These are phyloP conservation scores for Noctua janthina DNA, from an alignment of 2,888 invertebrate genomes.

Conservation along the genomic window DNA sequence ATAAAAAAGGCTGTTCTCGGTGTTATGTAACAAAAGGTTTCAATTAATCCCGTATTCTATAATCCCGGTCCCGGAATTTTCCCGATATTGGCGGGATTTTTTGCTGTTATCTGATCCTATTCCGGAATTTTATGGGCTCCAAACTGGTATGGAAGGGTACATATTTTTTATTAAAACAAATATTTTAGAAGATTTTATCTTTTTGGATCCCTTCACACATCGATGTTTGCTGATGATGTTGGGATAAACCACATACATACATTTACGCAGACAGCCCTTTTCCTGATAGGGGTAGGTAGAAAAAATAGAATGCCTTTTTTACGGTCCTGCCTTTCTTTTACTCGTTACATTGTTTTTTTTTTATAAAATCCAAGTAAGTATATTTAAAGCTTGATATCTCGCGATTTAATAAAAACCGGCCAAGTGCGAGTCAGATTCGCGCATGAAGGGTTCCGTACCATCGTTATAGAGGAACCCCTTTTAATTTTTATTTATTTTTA, in stretches of 20 bases:
- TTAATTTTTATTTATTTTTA: too few relatives aligned
- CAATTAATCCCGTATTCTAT: constrained; percentile 56
- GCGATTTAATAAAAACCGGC: background rate
- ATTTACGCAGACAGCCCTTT: background rate
- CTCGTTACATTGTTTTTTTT: background rate
- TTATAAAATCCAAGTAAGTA: background rate
- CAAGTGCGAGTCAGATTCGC: too few relatives aligned
- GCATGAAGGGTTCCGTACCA: too few relatives aligned
- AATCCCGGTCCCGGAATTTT: constrained; percentile 39
- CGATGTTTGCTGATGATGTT: constrained; percentile 14
- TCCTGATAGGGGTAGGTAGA: background rate
- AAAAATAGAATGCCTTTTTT: background rate
- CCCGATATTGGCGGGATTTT: constrained; percentile 43
- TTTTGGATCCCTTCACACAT: constrained; percentile 16
- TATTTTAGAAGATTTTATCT: constrained; percentile 47
- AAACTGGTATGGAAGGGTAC: constrained; percentile 25
- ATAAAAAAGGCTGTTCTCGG: constrained; percentile 34
- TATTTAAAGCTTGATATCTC: background rate
- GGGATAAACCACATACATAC: constrained; percentile 18
- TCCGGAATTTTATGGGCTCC: constrained; percentile 38
- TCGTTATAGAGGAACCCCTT: too few relatives aligned
- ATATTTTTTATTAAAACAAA: constrained; percentile 35
- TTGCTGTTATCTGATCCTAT: constrained; percentile 49
- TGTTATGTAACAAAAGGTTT: constrained; percentile 56
- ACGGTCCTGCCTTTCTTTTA: background rate